Evolutionary conservation across 2,113 vertebrate genomes (phyloP).

Genomic region (Sorex araneus): DNA sequence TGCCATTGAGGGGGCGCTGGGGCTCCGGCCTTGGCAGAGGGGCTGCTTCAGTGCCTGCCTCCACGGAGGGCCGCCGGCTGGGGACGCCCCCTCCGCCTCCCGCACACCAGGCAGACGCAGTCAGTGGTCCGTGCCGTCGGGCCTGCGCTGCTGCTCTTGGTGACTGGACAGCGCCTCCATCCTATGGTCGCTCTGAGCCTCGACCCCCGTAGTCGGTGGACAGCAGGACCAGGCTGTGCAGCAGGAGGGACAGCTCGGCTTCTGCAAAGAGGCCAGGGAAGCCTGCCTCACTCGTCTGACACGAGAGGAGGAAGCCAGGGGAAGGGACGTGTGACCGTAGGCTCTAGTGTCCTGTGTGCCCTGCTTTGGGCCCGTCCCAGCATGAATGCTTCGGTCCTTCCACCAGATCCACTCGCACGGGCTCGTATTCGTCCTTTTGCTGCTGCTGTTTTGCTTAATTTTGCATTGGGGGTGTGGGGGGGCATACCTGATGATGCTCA

Average conservation of each 20-base stretch:
- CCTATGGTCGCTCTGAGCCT: slow-evolving; percentile 74
- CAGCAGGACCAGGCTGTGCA: slow-evolving; percentile 95
- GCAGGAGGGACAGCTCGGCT: slow-evolving; percentile 93
- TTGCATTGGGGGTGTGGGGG: no score
- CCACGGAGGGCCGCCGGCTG: not conserved
- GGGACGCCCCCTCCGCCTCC: not conserved
- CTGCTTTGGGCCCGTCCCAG: not conserved
- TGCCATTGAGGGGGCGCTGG: not conserved
- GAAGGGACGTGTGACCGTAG: not conserved
- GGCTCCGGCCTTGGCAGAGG: not conserved
- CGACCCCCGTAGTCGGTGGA: slow-evolving; percentile 90
- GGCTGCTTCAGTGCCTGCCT: slow-evolving; percentile 26
- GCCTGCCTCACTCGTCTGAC: not conserved
- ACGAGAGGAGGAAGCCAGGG: not conserved
- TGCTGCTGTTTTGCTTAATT: no score
- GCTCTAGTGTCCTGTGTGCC: not conserved
- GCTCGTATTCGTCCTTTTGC: no score
- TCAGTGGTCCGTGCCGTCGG: slow-evolving; percentile 22
- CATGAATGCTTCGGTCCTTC: not conserved
- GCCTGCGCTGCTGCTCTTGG: slow-evolving; percentile 16
- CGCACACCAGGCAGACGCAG: not conserved
- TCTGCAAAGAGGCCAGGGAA: slow-evolving; percentile 87
- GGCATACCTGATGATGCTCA: no score
- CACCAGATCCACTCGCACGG: not conserved
- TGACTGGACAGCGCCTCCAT: not conserved